Evolutionary conservation across 2,113 vertebrate genomes (phyloP).

Genomic region (Oreochromis spilurus): DNA sequence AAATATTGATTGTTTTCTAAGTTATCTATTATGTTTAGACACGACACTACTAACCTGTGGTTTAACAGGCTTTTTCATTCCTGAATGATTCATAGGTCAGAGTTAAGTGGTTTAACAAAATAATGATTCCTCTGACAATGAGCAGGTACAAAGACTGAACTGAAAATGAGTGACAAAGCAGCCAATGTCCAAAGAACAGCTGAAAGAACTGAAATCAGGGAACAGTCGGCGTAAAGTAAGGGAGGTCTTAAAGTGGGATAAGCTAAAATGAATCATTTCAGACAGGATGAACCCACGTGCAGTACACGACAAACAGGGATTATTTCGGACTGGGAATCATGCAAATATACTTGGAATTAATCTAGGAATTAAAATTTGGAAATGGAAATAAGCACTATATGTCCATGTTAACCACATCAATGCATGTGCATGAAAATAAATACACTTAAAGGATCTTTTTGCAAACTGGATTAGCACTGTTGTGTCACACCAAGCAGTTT

Average conservation of each 20-base stretch:
- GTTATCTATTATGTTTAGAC: background rate
- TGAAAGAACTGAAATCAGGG: background rate
- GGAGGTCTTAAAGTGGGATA: background rate
- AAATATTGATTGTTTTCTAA: fast-evolving
- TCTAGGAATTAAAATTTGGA: background rate
- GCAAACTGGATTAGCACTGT: background rate
- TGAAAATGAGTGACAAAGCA: background rate
- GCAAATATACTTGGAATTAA: background rate
- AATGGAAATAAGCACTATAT: background rate
- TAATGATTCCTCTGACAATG: background rate
- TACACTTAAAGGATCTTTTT: background rate
- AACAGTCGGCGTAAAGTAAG: fast-evolving
- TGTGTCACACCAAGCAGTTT: background rate
- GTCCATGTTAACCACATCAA: fast-evolving
- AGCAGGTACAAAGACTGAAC: background rate
- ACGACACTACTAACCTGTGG: background rate
- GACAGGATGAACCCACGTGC: background rate
- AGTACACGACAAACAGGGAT: background rate
- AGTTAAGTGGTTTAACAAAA: background rate
- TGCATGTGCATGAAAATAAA: background rate
- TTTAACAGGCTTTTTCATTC: background rate
- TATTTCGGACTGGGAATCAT: background rate
- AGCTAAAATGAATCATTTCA: background rate
- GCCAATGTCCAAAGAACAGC: background rate
- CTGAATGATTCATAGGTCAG: background rate